Percentiles rank a stretch among this genome's conserved stretches.
Conservation (phyloP, 2,113 vertebrate species). For the Narcine bancroftii region DNA sequence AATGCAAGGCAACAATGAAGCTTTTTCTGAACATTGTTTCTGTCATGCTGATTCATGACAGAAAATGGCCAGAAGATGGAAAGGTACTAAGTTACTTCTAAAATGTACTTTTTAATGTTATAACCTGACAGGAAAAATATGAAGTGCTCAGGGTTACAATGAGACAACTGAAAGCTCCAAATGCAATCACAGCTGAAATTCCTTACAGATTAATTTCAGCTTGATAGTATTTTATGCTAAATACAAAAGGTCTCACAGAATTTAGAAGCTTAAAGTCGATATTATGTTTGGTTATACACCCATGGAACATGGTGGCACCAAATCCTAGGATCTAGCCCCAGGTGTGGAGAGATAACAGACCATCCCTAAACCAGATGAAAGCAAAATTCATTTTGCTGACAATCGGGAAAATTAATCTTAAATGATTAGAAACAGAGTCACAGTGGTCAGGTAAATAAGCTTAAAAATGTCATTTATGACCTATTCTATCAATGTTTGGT, state of each 20-base stretch:
- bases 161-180: neutral
- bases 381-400: neutral
- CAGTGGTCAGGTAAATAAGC: neutral
- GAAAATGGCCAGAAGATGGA: neutral
- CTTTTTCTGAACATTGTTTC: neutral
- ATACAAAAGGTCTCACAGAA: neutral
- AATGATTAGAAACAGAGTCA: constrained; percentile 4
- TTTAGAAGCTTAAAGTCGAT: neutral
- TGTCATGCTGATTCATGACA: neutral
- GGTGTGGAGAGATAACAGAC: constrained; percentile 19
- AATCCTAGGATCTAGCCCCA: neutral
- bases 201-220: neutral
- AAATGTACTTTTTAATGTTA: too few relatives aligned
- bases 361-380: constrained; percentile 11
- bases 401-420: constrained; percentile 5
- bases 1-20: neutral
- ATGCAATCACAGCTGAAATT: neutral
- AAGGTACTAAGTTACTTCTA: neutral
- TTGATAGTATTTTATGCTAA: too few relatives aligned
- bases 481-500: neutral
- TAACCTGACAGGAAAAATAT: neutral
- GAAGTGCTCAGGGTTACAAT: neutral
- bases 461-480: neutral
- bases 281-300: neutral
- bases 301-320: neutral